Evolutionary conservation across 2,113 vertebrate species (phyloP).

Genomic region (Theropithecus gelada): DNA sequence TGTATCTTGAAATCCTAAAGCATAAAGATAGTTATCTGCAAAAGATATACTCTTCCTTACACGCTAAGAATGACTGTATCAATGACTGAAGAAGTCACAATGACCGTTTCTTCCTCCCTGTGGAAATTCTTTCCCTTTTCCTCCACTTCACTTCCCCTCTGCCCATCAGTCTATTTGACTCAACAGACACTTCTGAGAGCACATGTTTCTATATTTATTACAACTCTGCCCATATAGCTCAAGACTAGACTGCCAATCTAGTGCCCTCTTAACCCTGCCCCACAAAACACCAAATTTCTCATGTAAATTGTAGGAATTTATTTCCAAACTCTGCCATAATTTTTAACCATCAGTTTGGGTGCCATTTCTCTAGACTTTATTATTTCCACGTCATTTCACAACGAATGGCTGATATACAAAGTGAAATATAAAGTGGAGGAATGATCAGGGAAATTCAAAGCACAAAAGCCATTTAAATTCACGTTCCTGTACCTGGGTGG

Average conservation of each 20-base stretch:
- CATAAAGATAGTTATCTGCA: rapidly evolving
- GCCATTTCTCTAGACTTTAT: not conserved
- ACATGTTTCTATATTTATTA: not conserved
- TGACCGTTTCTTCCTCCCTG: rapidly evolving
- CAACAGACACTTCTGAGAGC: not conserved
- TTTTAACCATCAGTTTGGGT: not conserved
- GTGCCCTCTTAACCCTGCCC: not conserved
- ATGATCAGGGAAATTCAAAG: not conserved
- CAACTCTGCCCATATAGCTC: rapidly evolving
- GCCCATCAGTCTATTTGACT: not conserved
- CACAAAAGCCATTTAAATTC: not conserved
- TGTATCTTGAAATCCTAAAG: not conserved
- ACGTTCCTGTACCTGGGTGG: too few species aligned
- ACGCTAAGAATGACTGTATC: rapidly evolving
- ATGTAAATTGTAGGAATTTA: not conserved
- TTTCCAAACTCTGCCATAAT: not conserved
- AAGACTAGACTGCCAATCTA: not conserved
- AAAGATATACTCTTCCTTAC: too few species aligned
- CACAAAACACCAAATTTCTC: not conserved
- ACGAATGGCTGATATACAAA: not conserved
- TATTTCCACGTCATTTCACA: not conserved
- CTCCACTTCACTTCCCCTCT: not conserved
- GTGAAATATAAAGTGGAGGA: not conserved
- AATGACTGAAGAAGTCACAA: rapidly evolving
- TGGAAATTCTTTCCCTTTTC: too few species aligned